Percentiles rank a stretch among this genome's conserved stretches.
Evolutionary conservation across 2,888 invertebrate genomes (phyloP).

Genomic region (Andrena haemorrhoa): DNA sequence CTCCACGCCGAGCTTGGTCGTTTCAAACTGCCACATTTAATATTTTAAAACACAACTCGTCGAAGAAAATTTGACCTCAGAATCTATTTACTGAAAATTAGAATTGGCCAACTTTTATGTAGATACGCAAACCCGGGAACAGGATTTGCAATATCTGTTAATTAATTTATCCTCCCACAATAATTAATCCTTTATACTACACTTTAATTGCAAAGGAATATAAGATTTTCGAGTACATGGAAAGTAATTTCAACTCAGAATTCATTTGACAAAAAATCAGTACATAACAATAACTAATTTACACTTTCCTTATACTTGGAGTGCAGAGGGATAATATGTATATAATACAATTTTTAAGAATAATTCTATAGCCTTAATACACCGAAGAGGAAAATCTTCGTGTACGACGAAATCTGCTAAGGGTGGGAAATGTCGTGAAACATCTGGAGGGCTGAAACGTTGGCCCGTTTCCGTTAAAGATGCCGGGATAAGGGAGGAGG

Average conservation of each 20-base stretch:
- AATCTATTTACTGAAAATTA: not conserved
- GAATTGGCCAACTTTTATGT: not conserved
- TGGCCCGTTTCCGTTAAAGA: conserved; percentile 30
- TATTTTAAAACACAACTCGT: not conserved
- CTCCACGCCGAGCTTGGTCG: not conserved
- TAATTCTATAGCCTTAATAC: not conserved
- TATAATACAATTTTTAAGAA: not conserved
- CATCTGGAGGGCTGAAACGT: conserved; percentile 25
- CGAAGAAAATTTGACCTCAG: not conserved
- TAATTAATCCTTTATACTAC: too few relatives aligned
- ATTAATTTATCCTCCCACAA: too few relatives aligned
- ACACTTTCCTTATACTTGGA: too few relatives aligned
- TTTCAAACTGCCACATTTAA: not conserved
- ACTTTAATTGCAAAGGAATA: too few relatives aligned
- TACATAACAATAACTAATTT: too few relatives aligned
- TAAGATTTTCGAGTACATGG: too few relatives aligned
- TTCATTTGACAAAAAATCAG: too few relatives aligned
- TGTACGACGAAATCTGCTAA: not conserved
- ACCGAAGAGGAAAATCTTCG: not conserved
- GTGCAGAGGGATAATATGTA: too few relatives aligned
- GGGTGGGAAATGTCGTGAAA: not conserved
- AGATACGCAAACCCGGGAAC: too few relatives aligned
- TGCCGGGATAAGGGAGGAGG: conserved; percentile 1
- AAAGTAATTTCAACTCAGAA: too few relatives aligned
- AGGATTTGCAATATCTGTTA: too few relatives aligned